Evolutionary conservation across 2,888 invertebrate species (phyloP), one percentile per base, ranked within the genome.

Genomic region (Rotaria magnacalcarata): DNA sequence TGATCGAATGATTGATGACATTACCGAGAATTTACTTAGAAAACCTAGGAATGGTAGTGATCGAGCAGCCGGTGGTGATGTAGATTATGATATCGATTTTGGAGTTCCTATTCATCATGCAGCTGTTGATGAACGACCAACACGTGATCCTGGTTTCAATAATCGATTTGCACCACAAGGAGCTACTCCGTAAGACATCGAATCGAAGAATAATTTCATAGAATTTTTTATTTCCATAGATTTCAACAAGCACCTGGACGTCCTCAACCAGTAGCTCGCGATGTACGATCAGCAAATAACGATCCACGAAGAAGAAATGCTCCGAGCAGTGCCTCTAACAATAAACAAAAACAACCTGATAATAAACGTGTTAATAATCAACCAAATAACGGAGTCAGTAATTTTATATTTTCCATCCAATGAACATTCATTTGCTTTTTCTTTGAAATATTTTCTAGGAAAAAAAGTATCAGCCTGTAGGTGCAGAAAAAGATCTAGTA

Each of bases 401-500:
- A 34, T 34, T 67, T 41, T 34, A 5, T 2, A 34, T 67, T 27
- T 34, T 67, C 14, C 4, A 16, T 52, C 8, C 3, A 52, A 52
- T 52, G 14, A 52, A 52, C 16, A 52, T 52, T 4, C 11, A 8
- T 75, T 75, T 34, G 34, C 2, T 34, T 34, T 34, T 34, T 34
- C 34, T 43, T 85, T 19, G 11, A 21, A 7, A 19, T n/a, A 0
- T 89, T 47, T 24, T 47, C 0, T 89, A 89, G 58, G 90, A 91
- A 93, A 93, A 94, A 89, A 94, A 94, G 91, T 97, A 96, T 92
- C 96, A 96, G 89, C 93, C 94, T 14, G 93, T 93, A 85, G 94
- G 94, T 24, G 93, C 94, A 89, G 97, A 98, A 91, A 93, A 94
- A 52, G 97, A 97, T 90, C 93, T 98, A 87, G 96, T 96, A n/a